Evolutionary conservation across 2,888 invertebrate genomes (phyloP).

Genomic region (Catocala fraxini): DNA sequence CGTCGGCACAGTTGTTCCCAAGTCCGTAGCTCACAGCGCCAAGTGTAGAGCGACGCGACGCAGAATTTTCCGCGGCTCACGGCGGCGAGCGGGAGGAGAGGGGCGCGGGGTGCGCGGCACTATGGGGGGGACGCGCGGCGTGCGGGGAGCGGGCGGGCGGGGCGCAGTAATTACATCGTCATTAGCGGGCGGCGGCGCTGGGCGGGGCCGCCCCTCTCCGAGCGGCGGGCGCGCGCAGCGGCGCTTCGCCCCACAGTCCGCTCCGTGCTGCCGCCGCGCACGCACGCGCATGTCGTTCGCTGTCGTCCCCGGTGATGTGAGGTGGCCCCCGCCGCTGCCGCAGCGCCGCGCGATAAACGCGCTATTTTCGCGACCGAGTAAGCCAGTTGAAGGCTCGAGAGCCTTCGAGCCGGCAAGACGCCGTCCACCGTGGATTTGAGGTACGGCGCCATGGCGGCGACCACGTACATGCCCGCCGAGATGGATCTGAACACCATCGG

Average conservation of each 20-base stretch:
- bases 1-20: constrained; percentile 34
- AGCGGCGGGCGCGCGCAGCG: constrained; percentile 75
- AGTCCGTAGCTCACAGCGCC: constrained; percentile 20
- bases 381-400: constrained; percentile 86
- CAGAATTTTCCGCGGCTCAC: constrained; percentile 33
- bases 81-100: constrained; percentile 25
- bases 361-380: constrained; percentile 80
- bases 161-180: constrained; percentile 74
- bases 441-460: constrained; percentile 97
- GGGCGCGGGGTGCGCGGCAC: constrained; percentile 25
- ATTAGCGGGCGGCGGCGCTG: constrained; percentile 75
- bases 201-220: constrained; percentile 77
- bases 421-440: constrained; percentile 88
- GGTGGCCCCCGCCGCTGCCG: constrained; percentile 86
- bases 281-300: constrained; percentile 89
- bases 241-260: constrained; percentile 78
- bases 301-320: constrained; percentile 81
- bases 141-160: constrained; percentile 58
- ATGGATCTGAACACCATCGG: constrained; percentile 94
- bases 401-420: constrained; percentile 89
- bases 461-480: constrained; percentile 97
- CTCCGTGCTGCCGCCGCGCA: constrained; percentile 86
- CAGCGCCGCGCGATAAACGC: constrained; percentile 82
- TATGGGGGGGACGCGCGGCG: constrained; percentile 27
- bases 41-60: constrained; percentile 31